Evolutionary conservation across 2,797 vertebrate genomes (phyloP), one percentile per base, ranked within the genome.

Genomic region (Hyperoplus immaculatus): DNA sequence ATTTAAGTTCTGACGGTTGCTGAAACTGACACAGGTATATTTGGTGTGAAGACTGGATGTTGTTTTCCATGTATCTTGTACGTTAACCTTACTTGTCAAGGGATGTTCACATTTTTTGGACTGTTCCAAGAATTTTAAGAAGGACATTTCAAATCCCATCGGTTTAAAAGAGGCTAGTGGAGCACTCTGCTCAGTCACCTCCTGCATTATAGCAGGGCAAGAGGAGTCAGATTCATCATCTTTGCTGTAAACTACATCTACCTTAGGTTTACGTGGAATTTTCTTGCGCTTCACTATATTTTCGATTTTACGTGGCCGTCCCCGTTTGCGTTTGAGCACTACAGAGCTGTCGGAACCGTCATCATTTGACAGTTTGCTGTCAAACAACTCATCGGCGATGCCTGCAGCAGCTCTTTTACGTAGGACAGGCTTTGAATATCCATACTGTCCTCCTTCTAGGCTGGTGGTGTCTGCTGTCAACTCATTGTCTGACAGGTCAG

Each of bases 61-160:
- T n/a, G 39, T 53, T 4, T 69, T 80, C 36, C 88, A 82, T 0
- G 80, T 64, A 0, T 87, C 90, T n/a, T 88, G 74, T 0, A 72
- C 71, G 0, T 88, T 83, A 9, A 86, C 82, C 62, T 81, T 95
- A 83, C 87, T 96, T 60, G 94, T 94, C 61, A 96, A 83, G 51
- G 94, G 94, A 47, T 94, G 92, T 50, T 96, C 93, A 57, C 97
- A 95, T 64, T 97, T 95, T 64, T 95, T 97, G 10, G 97, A 97
- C 86, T 99, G 96, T 78, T 98, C 97, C n/a, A 99, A 93, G 83
- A 99, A 99, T 81, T 99, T 96, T 55, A 99, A 93, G 91, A 99
- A 99, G 0, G 98, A 99, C 67, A 97, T 96, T 93, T 99, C 98
- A 82, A 99, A 99, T 41, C 98, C 98, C 97, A 99, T 98, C 0